phyloP scores from a whole-genome alignment of 2,113 vertebrate genomes.

The Galbula dea region DNA sequence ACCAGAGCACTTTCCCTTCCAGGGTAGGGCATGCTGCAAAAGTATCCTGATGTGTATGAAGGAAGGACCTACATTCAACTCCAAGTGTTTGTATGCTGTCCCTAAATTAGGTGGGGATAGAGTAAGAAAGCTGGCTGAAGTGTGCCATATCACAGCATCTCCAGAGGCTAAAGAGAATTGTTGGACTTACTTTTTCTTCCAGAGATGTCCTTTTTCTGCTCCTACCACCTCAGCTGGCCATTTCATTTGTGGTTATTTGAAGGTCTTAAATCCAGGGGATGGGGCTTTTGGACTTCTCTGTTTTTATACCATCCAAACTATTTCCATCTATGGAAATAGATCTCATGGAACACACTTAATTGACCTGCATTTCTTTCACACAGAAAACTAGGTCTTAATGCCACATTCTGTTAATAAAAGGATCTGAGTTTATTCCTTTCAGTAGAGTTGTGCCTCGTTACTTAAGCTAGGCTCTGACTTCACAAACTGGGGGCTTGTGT shows the following conservation, averaged over 20 bases:
- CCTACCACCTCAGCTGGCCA: not conserved
- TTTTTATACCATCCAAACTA: not conserved
- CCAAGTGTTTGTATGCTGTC: not conserved
- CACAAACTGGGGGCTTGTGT: not conserved
- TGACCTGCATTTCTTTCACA: no score
- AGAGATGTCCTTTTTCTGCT: not conserved
- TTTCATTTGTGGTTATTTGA: not conserved
- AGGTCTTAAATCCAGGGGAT: not conserved
- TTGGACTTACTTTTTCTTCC: not conserved
- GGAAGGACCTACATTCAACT: not conserved
- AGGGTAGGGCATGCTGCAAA: not conserved
- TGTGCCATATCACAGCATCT: not conserved
- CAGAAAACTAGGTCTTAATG: no score
- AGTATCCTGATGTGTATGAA: not conserved
- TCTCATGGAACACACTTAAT: no score
- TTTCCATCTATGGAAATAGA: not conserved
- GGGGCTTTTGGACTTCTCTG: not conserved
- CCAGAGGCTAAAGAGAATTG: not conserved
- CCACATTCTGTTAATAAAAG: not conserved
- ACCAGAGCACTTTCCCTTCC: not conserved
- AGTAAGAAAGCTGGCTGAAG: not conserved
- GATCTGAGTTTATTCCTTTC: not conserved
- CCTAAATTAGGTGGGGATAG: not conserved
- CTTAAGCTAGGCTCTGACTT: not conserved
- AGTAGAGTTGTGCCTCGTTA: not conserved